These are phyloP conservation scores for Pygoscelis adeliae DNA, from an alignment of 2,113 vertebrate genomes.

Conservation along the genomic window DNA sequence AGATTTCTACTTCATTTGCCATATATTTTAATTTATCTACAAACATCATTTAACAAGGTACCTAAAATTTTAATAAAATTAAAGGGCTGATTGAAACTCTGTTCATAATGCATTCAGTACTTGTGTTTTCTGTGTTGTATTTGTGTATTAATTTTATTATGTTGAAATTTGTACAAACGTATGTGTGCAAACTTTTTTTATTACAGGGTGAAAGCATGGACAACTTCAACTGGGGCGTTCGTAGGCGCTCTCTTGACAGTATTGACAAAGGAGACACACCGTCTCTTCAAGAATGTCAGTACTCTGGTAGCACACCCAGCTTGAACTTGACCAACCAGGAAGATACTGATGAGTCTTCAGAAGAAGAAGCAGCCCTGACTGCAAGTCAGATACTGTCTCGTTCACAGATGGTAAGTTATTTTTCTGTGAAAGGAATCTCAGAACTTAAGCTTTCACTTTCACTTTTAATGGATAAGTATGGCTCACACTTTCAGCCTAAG, in stretches of 20 bases:
- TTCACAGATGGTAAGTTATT: constrained; percentile 87
- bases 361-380: constrained; percentile 96
- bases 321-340: constrained; percentile 97
- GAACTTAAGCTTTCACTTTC: background rate
- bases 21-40: constrained; percentile 48
- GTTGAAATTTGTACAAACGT: background rate
- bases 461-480: background rate
- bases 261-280: constrained; percentile 98
- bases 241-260: constrained; percentile 94
- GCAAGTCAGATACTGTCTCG: constrained; percentile 94
- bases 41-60: constrained; percentile 35
- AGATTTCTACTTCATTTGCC: constrained; percentile 37
- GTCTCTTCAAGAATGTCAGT: constrained; percentile 93
- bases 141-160: background rate
- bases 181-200: background rate
- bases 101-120: constrained; percentile 38
- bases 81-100: constrained; percentile 82
- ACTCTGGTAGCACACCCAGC: constrained; percentile 93
- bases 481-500: background rate
- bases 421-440: background rate
- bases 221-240: constrained; percentile 99
- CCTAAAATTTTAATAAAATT: constrained; percentile 56
- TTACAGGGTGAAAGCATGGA: constrained; percentile 98
- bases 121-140: constrained; percentile 39
- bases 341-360: constrained; percentile 97